Conservation (phyloP, 2,113 vertebrate species). For the Danionella cerebrum region DNA sequence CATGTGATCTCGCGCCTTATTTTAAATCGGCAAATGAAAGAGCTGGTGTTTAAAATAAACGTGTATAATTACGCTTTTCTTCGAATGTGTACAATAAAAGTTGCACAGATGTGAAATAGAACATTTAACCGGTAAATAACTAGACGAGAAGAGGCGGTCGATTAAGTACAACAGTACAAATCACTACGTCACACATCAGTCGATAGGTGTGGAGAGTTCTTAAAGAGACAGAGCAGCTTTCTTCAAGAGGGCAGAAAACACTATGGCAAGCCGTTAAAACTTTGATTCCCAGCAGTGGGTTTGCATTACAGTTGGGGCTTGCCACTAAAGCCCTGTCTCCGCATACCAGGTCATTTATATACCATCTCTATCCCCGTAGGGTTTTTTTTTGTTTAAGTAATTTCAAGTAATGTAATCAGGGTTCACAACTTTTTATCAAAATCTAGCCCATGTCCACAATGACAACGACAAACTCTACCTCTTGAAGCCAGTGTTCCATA, state of each 20-base stretch:
- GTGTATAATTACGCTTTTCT: neutral
- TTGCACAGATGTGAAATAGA: neutral
- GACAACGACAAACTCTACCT: too few relatives aligned
- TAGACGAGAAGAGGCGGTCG: neutral
- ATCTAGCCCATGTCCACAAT: too few relatives aligned
- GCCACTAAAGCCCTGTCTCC: too few relatives aligned
- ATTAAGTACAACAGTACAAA: neutral
- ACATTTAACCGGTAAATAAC: neutral
- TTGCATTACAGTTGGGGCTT: too few relatives aligned
- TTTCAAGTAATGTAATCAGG: too few relatives aligned
- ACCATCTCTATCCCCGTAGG: too few relatives aligned
- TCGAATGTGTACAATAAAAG: neutral
- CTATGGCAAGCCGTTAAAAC: too few relatives aligned
- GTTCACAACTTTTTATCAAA: too few relatives aligned
- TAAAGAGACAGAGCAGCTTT: conserved; percentile 27
- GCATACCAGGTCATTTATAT: too few relatives aligned
- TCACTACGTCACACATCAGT: conserved; percentile 39
- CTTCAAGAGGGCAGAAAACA: neutral
- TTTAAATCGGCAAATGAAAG: neutral
- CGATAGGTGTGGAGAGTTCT: conserved; percentile 29
- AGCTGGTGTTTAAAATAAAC: neutral
- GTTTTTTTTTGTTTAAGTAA: too few relatives aligned
- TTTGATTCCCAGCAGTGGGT: too few relatives aligned
- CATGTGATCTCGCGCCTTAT: neutral
- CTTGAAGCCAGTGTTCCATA: too few relatives aligned